Base-by-base conservation (phyloP, 2,113 vertebrate genomes). In the Cynoglossus semilaevis region DNA sequence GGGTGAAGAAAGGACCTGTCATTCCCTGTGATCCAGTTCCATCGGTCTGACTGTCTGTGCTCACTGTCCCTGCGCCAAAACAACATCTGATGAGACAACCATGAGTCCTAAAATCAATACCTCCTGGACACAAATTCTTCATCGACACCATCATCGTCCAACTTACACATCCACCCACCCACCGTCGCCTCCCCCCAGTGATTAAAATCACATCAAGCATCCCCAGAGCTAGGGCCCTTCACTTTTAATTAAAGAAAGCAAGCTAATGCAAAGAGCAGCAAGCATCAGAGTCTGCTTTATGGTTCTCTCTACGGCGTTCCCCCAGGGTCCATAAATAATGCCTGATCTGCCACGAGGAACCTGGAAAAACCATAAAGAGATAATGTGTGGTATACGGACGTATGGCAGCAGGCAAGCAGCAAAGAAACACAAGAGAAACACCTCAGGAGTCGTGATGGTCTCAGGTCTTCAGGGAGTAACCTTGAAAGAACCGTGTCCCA, bases 241-340 rank as follows among this genome's bases (percentile, higher is more conserved):
- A 0, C 63, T 51, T 86, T 85, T 80, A 87, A 88, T 88, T 83
- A 74, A 74, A 78, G 57, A n/a, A 1, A 70, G 40, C 37, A 15
- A 19, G 55, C 69, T 82, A 79, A 82, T 67, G 17, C 57, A 68
- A 75, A 63, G 67, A 38, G 67, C 79, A 54, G 11, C 8, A 40
- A 63, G 76, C 60, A 65, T 73, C 17, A 15, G 29, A 49, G 55
- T 34, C 55, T 48, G 58, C 60, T 62, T 77, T 77, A 72, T 76
- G 62, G 35, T 60, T 66, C 51, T 76, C 77, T 73, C 54, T 79
- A 74, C 78, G 29, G 15, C 12, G 22, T 29, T 29, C 68, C 36
- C 62, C 58, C 74, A 40, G 10, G 7, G 44, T 61, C 85, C 67
- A 80, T 86, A 74, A 88, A 87, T 87, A 85, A 89, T 81, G 51